phyloP scores from a whole-genome alignment of 2,797 vertebrate species.

The Forpus xanthops region DNA sequence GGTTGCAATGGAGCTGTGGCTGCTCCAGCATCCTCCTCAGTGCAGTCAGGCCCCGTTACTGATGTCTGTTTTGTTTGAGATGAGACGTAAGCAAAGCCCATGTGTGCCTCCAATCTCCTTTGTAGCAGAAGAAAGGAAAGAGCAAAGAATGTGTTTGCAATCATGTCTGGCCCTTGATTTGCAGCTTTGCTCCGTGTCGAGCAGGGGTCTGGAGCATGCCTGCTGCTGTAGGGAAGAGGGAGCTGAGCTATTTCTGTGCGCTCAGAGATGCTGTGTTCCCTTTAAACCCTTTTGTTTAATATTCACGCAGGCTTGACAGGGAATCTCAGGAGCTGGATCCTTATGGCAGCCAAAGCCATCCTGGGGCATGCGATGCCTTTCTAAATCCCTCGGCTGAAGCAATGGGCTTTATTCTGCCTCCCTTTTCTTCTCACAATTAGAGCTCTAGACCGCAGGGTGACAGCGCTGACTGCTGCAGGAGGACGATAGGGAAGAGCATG shows the following conservation, averaged over 20 bases:
- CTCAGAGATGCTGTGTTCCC: background rate
- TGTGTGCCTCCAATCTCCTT: background rate
- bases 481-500: background rate
- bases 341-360: background rate
- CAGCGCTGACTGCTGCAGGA: background rate
- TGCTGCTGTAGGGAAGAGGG: background rate
- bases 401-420: background rate
- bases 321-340: background rate
- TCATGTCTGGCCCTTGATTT: background rate
- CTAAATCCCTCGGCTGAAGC: background rate
- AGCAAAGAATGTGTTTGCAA: background rate
- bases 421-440: background rate
- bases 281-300: constrained; percentile 39
- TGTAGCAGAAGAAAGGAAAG: background rate
- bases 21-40: background rate
- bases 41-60: background rate
- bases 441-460: background rate
- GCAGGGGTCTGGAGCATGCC: background rate
- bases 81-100: background rate
- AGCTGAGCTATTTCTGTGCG: background rate
- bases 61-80: background rate
- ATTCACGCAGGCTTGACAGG: background rate
- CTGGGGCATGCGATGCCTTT: background rate
- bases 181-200: background rate
- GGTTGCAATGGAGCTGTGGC: background rate